Conservation (phyloP, 2,797 vertebrate genomes). For the Poliocrania exsul region DNA sequence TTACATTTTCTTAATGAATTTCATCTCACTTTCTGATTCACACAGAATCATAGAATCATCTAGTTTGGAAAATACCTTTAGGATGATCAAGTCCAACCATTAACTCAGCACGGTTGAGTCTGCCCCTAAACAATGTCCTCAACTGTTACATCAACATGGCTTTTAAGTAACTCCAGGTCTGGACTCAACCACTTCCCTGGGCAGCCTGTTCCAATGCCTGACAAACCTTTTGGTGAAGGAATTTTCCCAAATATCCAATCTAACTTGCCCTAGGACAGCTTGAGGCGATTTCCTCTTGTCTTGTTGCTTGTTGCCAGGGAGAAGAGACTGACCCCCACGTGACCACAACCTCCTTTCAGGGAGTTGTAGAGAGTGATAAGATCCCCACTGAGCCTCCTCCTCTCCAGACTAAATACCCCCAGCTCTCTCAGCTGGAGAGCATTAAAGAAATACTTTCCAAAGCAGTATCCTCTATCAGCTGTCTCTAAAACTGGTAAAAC, state of each 20-base stretch:
- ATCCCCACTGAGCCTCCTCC: too few species aligned
- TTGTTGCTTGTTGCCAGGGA: background rate
- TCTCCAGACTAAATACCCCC: too few species aligned
- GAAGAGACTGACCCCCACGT: background rate
- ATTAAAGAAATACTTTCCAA: background rate
- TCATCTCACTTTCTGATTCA: background rate
- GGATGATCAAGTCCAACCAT: too few species aligned
- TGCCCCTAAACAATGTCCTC: too few species aligned
- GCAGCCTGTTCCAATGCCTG: background rate
- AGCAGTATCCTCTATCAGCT: slow-evolving; percentile 3
- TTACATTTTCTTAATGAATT: background rate
- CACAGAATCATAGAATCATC: background rate
- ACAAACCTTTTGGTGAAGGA: background rate
- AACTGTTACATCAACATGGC: background rate
- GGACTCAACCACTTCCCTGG: background rate
- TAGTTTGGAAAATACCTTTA: too few species aligned
- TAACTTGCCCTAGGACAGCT: background rate
- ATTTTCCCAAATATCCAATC: background rate
- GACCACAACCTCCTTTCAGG: too few species aligned
- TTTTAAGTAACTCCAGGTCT: background rate
- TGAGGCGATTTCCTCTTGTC: background rate
- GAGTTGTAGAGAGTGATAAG: too few species aligned
- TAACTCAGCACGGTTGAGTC: too few species aligned
- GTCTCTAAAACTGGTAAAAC: background rate
- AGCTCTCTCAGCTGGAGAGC: too few species aligned